Percentiles rank a stretch among this genome's conserved stretches.
Evolutionary conservation across 2,113 vertebrate species (phyloP).

Genomic region (Propithecus coquereli): DNA sequence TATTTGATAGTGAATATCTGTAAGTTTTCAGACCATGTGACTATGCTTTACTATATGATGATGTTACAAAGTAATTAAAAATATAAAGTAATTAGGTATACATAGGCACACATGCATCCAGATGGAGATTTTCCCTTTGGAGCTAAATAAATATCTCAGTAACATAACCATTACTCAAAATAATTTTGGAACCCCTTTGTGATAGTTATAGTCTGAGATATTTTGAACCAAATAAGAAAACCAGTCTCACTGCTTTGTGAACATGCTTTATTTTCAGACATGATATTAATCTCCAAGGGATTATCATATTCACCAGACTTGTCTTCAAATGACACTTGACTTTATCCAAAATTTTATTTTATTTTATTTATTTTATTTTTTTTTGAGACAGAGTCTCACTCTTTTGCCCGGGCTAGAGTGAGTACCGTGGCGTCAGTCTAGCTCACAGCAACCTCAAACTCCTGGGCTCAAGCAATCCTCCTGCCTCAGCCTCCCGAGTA

Average conservation of each 20-base stretch:
- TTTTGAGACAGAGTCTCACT: too few relatives aligned
- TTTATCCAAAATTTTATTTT: slow-evolving; percentile 35
- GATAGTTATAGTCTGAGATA: slow-evolving; percentile 16
- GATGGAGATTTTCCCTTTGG: slow-evolving; percentile 5
- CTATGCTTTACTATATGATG: neutral
- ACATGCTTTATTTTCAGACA: slow-evolving; percentile 13
- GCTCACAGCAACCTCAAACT: too few relatives aligned
- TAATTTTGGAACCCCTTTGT: slow-evolving; percentile 23
- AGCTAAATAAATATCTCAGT: neutral
- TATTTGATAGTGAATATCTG: neutral
- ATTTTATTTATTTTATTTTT: too few relatives aligned
- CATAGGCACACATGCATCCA: neutral
- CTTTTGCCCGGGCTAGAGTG: too few relatives aligned
- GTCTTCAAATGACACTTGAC: slow-evolving; percentile 3
- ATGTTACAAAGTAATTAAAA: slow-evolving; percentile 41
- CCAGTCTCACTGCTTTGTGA: neutral
- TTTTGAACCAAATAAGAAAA: slow-evolving; percentile 1
- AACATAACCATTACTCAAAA: slow-evolving; percentile 21
- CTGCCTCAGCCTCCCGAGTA: too few relatives aligned
- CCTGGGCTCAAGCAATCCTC: too few relatives aligned
- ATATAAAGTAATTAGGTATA: neutral
- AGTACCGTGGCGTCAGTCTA: too few relatives aligned
- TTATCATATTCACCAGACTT: neutral
- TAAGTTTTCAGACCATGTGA: slow-evolving; percentile 13
- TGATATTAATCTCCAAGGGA: neutral